Percentiles rank a stretch among this genome's conserved stretches.
These are phyloP conservation scores for Myocastor coypus DNA, from an alignment of 2,113 vertebrate genomes.

Conservation along the genomic window DNA sequence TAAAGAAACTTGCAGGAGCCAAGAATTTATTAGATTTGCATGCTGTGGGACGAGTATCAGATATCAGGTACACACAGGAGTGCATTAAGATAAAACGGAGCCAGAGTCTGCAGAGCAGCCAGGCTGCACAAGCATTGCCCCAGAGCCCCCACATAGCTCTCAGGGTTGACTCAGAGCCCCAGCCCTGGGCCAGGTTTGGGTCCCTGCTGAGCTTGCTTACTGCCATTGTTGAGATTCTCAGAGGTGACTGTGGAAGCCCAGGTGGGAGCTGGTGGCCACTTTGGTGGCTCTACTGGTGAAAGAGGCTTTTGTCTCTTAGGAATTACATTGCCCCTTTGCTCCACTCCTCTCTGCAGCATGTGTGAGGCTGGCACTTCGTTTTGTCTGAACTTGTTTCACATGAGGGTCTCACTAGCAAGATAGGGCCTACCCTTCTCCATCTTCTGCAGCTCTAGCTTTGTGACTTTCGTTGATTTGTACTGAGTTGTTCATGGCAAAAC, in stretches of 20 bases:
- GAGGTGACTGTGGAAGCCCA: not conserved
- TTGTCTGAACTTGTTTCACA: not conserved
- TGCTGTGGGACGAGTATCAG: conserved; percentile 86
- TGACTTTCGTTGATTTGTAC: not conserved
- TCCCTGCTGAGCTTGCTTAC: not conserved
- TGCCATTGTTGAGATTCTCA: not conserved
- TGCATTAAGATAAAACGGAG: conserved; percentile 78
- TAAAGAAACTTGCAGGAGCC: conserved; percentile 89
- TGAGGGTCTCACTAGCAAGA: not conserved
- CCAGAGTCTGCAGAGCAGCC: conserved; percentile 46
- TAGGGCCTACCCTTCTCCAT: not conserved
- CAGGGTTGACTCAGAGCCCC: not conserved
- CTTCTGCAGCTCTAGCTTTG: accelerated
- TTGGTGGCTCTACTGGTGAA: not conserved
- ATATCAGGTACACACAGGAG: conserved; percentile 78
- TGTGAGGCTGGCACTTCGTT: not conserved
- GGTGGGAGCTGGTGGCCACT: not conserved
- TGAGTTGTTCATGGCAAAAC: not conserved
- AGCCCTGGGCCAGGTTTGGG: not conserved
- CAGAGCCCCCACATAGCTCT: not conserved
- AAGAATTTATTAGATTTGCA: conserved; percentile 92
- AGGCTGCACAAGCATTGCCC: not conserved
- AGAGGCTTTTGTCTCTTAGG: not conserved
- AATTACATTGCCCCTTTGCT: not conserved
- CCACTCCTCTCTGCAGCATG: not conserved